Evolutionary conservation across 2,113 vertebrate species (phyloP), one percentile per base, ranked within the genome.

Genomic region (Noturus placidus): DNA sequence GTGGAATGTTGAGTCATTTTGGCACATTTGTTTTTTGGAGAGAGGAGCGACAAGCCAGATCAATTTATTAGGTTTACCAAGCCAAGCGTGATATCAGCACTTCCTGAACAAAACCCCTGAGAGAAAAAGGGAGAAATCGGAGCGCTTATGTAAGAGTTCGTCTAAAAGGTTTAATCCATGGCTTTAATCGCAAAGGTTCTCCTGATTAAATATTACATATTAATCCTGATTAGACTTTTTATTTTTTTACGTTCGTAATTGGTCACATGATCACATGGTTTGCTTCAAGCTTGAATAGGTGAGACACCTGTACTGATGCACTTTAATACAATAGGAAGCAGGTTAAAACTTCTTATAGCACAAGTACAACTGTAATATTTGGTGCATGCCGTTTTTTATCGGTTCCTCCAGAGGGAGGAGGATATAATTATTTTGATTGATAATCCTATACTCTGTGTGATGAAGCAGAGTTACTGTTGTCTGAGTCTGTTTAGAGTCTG

Each of bases 51-150:
- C 79, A 59, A 57, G 17, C 77, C 1, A 59, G 59, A 81, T 74
- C 54, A 56, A 54, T 90, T 86, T 56, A 85, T 76, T 35, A 35
- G 42, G 1, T 61, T 82, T 9, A 81, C 30, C 0, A 46, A 50
- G 72, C 38, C 69, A 85, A 46, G 38, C 30, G 33, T 65, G 78
- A 33, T 33, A 33, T 84, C 83, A 82, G 83, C 79, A 61, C 56
- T 83, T 86, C 33, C 70, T 78, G 42, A 88, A 57, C 25, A 61
- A 70, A 88, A 67, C 30, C 38, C 35, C 15, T 0, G n/a, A 76
- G 22, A 63, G 56, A 85, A 19, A 67, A 56, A 67, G 63, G 30
- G 27, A 84, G 54, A 30, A 56, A 35, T 38, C 46, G 57, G 15
- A 10, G 30, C 33, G 30, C 35, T 72, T 38, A 72, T 42, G 22